Conservation (phyloP, 2,113 vertebrate species). For the Aleadryas rufinucha region DNA sequence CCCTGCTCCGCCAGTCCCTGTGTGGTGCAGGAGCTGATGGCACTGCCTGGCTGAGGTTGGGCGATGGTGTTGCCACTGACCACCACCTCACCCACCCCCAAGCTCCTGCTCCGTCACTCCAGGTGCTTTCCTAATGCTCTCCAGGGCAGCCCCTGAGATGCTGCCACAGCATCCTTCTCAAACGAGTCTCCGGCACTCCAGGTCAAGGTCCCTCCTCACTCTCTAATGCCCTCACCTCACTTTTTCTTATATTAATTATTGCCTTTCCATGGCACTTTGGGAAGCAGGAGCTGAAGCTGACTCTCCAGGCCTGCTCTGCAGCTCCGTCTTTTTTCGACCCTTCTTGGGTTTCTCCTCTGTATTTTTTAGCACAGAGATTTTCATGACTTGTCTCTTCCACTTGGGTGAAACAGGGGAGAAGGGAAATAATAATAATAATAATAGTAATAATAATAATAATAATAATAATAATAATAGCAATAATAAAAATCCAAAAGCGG, state of each 20-base stretch:
- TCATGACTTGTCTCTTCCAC: constrained; percentile 55
- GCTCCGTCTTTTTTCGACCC: background rate
- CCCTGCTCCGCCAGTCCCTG: background rate
- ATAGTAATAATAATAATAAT: constrained; percentile 11
- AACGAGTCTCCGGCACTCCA: accelerated
- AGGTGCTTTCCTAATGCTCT: background rate
- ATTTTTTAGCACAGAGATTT: constrained; percentile 1
- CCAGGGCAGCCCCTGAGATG: accelerated
- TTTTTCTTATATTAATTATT: background rate
- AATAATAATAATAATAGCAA: constrained; percentile 55
- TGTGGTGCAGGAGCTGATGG: background rate
- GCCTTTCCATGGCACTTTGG: background rate
- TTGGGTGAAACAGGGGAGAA: constrained; percentile 42
- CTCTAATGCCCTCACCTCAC: background rate
- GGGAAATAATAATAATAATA: constrained; percentile 32
- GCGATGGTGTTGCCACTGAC: background rate
- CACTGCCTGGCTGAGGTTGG: background rate
- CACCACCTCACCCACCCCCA: background rate
- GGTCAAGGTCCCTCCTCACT: background rate
- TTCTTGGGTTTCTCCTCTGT: background rate
- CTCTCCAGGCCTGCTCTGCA: background rate
- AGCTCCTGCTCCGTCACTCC: background rate
- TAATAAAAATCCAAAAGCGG: constrained; percentile 33
- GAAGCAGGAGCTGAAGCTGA: background rate
- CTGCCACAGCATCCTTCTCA: background rate